Percentiles rank a stretch among this genome's conserved stretches.
These are phyloP conservation scores for Stictonetta naevosa DNA, from an alignment of 2,113 vertebrate genomes.

Conservation along the genomic window DNA sequence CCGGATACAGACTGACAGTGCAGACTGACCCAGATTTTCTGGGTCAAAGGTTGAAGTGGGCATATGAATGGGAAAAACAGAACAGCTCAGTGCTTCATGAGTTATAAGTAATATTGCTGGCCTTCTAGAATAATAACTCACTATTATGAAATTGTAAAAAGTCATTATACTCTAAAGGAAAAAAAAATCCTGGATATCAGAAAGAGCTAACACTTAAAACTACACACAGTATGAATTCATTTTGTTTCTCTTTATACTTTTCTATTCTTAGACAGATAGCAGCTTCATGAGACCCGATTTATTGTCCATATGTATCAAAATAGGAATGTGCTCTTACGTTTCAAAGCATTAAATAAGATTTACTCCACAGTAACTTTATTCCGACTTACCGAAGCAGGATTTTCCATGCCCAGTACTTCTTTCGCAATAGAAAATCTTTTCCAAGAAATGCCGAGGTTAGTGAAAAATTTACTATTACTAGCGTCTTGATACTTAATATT, in stretches of 20 bases:
- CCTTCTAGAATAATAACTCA: not conserved
- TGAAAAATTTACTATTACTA: slow-evolving; percentile 30
- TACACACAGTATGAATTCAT: slow-evolving; percentile 39
- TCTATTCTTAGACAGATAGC: slow-evolving; percentile 42
- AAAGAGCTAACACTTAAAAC: slow-evolving; percentile 21
- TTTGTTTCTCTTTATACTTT: slow-evolving; percentile 57
- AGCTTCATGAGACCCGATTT: slow-evolving; percentile 47
- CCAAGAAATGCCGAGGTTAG: slow-evolving; percentile 68
- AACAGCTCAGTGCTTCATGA: not conserved
- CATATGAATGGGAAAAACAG: not conserved
- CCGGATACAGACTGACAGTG: not conserved
- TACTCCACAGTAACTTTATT: slow-evolving; percentile 69
- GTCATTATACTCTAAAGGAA: not conserved
- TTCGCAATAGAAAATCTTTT: slow-evolving; percentile 67
- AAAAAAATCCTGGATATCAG: not conserved
- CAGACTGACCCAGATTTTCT: not conserved
- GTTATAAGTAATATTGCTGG: not conserved
- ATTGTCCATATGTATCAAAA: slow-evolving; percentile 54
- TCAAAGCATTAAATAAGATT: slow-evolving; percentile 74
- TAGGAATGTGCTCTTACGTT: slow-evolving; percentile 46
- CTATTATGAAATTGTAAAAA: not conserved
- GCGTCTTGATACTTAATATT: not conserved
- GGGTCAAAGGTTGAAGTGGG: not conserved
- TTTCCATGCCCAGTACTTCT: slow-evolving; percentile 55
- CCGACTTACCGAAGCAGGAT: slow-evolving; percentile 69